phyloP scores from a whole-genome alignment of 2,113 vertebrate genomes.

The Neotragus pygmaeus region DNA sequence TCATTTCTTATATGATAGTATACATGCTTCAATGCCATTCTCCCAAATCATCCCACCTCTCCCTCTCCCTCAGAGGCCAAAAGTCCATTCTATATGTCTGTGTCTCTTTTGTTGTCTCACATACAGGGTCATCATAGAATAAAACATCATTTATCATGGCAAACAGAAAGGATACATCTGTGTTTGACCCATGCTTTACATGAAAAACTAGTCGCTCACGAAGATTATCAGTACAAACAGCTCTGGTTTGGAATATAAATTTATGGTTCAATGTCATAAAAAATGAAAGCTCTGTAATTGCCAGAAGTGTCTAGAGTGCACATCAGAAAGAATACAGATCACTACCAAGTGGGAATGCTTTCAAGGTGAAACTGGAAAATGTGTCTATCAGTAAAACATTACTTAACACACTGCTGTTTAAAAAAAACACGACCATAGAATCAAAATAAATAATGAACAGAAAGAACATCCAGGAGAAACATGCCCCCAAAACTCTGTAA shows the following conservation, averaged over 20 bases:
- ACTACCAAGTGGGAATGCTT: rapidly evolving
- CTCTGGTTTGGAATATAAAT: not conserved
- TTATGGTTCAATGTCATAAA: not conserved
- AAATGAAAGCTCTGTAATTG: not conserved
- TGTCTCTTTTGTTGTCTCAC: no score
- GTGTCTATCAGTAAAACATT: not conserved
- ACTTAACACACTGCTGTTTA: not conserved
- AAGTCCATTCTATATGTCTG: no score
- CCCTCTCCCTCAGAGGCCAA: no score
- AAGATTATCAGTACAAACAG: not conserved
- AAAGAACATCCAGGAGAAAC: not conserved
- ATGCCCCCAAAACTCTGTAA: not conserved
- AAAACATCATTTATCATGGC: not conserved
- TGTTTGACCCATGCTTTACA: not conserved
- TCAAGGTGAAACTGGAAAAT: not conserved
- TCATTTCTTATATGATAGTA: no score
- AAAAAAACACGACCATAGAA: not conserved
- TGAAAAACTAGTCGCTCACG: not conserved
- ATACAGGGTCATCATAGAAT: no score
- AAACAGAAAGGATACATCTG: not conserved
- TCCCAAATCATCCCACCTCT: no score
- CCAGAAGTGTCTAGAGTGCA: not conserved
- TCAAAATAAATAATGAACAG: not conserved
- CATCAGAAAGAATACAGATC: not conserved
- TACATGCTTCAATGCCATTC: no score